Evolutionary conservation across 2,888 invertebrate species (phyloP).

Genomic region (Athetis lepigone): DNA sequence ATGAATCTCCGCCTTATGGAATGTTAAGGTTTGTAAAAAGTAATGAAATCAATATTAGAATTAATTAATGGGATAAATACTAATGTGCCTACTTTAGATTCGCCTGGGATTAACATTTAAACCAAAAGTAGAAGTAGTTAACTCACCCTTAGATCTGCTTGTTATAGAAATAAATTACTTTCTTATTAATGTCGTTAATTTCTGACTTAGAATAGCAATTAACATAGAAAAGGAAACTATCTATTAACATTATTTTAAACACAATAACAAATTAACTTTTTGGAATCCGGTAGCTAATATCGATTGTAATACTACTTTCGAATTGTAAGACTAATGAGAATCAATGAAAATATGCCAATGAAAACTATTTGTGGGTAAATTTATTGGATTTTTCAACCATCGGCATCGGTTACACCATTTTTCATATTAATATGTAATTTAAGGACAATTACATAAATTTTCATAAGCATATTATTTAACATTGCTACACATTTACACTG

Average conservation of each 20-base stretch:
- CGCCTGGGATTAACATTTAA: constrained; percentile 32
- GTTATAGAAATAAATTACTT: constrained; percentile 13
- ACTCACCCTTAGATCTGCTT: constrained; percentile 26
- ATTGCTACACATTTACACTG: constrained; percentile 27
- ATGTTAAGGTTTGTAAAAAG: constrained; percentile 29
- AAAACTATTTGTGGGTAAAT: constrained; percentile 14
- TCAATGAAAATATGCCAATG: constrained; percentile 43
- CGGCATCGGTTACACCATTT: neutral
- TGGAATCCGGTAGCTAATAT: constrained; percentile 30
- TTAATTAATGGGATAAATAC: constrained; percentile 3
- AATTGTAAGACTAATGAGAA: constrained; percentile 34
- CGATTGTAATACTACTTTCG: constrained; percentile 6
- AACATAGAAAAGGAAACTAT: constrained; percentile 27
- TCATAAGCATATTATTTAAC: constrained; percentile 47
- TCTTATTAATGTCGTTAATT: too few species aligned
- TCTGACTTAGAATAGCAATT: constrained; percentile 29
- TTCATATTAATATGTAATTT: neutral
- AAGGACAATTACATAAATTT: constrained; percentile 22
- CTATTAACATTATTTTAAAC: constrained; percentile 39
- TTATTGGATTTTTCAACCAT: neutral
- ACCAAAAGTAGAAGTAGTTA: constrained; percentile 15
- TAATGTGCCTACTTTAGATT: constrained; percentile 2
- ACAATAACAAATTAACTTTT: constrained; percentile 40
- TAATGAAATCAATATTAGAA: neutral
- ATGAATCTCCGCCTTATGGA: neutral